phyloP scores from a whole-genome alignment of 2,888 invertebrate genomes.

The Ophion costatus region DNA sequence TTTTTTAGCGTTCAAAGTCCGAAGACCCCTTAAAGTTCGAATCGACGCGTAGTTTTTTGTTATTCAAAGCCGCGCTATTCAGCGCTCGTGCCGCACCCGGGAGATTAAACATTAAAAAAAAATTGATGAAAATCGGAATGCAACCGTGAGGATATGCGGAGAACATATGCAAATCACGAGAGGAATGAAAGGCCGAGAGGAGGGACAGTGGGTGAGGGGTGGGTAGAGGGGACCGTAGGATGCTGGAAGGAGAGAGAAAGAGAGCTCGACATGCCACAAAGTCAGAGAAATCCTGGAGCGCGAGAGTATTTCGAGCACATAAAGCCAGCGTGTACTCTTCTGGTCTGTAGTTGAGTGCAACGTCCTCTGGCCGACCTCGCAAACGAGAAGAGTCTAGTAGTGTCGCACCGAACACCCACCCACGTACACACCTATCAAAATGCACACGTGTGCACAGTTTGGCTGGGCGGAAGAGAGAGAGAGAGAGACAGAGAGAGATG shows the following conservation, averaged over 20 bases:
- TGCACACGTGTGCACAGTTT: conserved; percentile 21
- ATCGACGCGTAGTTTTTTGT: no score
- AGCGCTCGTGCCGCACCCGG: neutral
- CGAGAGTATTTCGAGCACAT: conserved; percentile 51
- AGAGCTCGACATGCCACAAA: conserved; percentile 47
- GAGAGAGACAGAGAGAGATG: conserved; percentile 11
- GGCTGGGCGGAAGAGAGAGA: conserved; percentile 39
- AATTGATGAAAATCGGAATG: conserved; percentile 7
- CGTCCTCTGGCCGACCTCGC: conserved; percentile 64
- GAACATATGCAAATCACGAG: conserved; percentile 16
- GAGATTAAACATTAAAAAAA: neutral
- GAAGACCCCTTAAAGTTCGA: no score
- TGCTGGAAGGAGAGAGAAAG: neutral
- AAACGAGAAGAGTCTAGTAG: conserved; percentile 32
- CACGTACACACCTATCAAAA: conserved; percentile 8
- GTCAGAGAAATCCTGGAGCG: conserved; percentile 33
- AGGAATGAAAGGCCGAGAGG: neutral
- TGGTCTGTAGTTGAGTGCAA: conserved; percentile 63
- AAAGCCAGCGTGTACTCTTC: conserved; percentile 50
- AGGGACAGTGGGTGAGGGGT: no score
- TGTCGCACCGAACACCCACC: conserved; percentile 2
- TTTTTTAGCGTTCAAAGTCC: no score
- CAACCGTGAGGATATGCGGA: neutral
- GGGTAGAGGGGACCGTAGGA: no score
- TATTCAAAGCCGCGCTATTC: no score